Evolutionary conservation across 1,140 invertebrate species (phyloP).

Genomic region (Phortica variegata): DNA sequence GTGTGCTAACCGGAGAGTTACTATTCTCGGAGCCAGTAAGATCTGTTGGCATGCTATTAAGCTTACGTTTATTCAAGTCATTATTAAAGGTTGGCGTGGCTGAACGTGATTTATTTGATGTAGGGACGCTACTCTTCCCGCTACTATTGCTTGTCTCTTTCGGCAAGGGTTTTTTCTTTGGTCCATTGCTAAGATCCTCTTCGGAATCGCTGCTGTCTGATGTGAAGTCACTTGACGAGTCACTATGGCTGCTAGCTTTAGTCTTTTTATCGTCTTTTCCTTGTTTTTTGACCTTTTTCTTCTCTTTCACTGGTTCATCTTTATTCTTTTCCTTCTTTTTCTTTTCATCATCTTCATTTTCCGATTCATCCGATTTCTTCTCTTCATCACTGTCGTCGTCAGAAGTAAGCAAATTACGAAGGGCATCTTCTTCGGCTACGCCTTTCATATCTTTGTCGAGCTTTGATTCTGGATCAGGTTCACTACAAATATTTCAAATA

Average conservation of each 20-base stretch:
- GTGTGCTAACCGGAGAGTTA: slow-evolving; percentile 53
- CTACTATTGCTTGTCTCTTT: slow-evolving; percentile 24
- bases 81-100: slow-evolving; percentile 62
- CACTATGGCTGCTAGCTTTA: slow-evolving; percentile 46
- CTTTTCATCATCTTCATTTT: slow-evolving; percentile 61
- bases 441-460: slow-evolving; percentile 73
- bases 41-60: slow-evolving; percentile 60
- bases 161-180: slow-evolving; percentile 51
- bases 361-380: slow-evolving; percentile 65
- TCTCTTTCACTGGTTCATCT: slow-evolving; percentile 63
- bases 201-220: slow-evolving; percentile 75
- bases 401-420: slow-evolving; percentile 81
- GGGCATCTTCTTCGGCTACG: slow-evolving; percentile 86
- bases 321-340: slow-evolving; percentile 65
- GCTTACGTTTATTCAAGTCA: slow-evolving; percentile 57
- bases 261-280: slow-evolving; percentile 65
- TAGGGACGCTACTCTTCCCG: slow-evolving; percentile 45
- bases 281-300: slow-evolving; percentile 66
- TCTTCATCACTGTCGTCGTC: slow-evolving; percentile 88
- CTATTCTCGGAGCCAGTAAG: slow-evolving; percentile 55
- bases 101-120: slow-evolving; percentile 63
- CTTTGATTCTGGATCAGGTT: slow-evolving; percentile 75
- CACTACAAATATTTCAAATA: no score
- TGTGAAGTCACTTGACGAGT: slow-evolving; percentile 72
- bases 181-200: slow-evolving; percentile 53